Evolutionary conservation across 2,113 vertebrate species (phyloP).

Genomic region (Lynx canadensis): DNA sequence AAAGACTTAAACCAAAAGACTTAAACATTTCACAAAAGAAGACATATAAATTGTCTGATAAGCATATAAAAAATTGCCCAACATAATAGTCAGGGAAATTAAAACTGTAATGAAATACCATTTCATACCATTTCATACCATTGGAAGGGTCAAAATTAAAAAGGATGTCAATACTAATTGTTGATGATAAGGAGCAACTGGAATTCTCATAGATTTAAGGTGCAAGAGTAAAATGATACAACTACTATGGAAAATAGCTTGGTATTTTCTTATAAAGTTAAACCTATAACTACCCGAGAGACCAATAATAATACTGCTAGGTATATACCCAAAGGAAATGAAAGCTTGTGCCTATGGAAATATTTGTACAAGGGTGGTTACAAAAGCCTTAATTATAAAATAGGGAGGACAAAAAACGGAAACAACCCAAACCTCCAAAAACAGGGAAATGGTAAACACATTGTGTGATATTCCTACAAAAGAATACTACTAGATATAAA

Average conservation of each 20-base stretch:
- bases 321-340: neutral
- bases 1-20: neutral
- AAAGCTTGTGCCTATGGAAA: neutral
- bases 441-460: neutral
- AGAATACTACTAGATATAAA: neutral
- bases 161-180: neutral
- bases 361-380: neutral
- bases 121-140: neutral
- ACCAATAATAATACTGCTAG: neutral
- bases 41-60: neutral
- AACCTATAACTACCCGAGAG: neutral
- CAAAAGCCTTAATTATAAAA: neutral
- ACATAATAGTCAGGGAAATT: neutral
- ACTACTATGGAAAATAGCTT: neutral
- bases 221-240: neutral
- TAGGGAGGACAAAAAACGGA: neutral
- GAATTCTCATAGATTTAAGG: neutral
- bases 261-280: neutral
- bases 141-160: neutral
- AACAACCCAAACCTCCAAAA: neutral
- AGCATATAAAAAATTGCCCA: neutral
- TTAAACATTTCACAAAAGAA: conserved; percentile 25
- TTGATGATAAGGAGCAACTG: neutral
- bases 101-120: neutral
- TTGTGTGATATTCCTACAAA: neutral